Evolutionary conservation across 1,140 invertebrate genomes (phyloP), one percentile per base, ranked within the genome.

Genomic region (Ephestia elutella): DNA sequence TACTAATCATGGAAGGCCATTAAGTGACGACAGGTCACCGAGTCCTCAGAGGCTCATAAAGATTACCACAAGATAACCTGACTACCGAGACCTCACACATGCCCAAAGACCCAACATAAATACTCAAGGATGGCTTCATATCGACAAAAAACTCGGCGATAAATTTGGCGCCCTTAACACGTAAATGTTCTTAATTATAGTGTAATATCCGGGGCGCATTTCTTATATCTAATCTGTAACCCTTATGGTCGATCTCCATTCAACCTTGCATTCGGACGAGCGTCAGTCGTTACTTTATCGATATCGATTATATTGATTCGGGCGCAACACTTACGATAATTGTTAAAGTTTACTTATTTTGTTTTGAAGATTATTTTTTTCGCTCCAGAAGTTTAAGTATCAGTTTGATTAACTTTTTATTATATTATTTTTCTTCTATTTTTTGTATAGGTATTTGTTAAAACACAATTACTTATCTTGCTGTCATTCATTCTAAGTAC

Each of bases 141-240:
- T 80, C 76, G 68, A 86, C 75, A 87, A 86, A 86, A 85, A 86
- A 87, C 82, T 73, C 79, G 74, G 80, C 82, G 82, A 87, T 87
- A 86, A 86, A 87, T 87, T 87, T 87, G 82, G 85, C 85, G 85
- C 85, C 85, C 83, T 65, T 65, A 76, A 85, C 80, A 83, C 81
- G 82, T 87, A 83, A 86, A 86, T 83, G 82, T 81, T 82, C 78
- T 87, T 87, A 86, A 87, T 87, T 84, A 84, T 83, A 82, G 74
- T 84, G 81, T 85, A 84, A 87, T 85, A 74, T 82, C 78, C 75
- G 75, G 80, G 67, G 61, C 74, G 68, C 74, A 63, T 78, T 82
- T 71, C 66, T 68, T 73, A 65, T 87, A 87, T 85, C 82, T 85
- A 82, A 87, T 87, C 82, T 71, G 60, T 69, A 78, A 78, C 78